Base-by-base conservation (phyloP, 2,888 invertebrate genomes). In the Tenthredo mesomela region DNA sequence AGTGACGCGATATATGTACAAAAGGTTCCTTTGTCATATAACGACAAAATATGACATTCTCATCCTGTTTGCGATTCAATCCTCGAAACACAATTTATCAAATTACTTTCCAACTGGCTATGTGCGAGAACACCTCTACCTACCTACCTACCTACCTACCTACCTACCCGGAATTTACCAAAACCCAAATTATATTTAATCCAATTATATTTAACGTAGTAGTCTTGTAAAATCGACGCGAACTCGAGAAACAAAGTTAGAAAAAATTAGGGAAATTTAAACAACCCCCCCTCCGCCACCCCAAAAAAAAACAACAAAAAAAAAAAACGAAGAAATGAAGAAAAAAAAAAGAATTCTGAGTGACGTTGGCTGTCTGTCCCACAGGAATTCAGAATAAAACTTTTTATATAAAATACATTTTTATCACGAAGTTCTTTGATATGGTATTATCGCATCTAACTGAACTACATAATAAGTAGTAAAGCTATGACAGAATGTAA, bases 11-110 rank as follows among this genome's bases (percentile, higher is more conserved):
- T n/a, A n/a, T n/a, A n/a, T n/a, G n/a, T n/a, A n/a, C n/a, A n/a
- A n/a, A n/a, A 61, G 21, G 61, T 25, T 61, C 61, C 61, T 61
- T 61, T 61, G 61, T 61, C 25, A 25, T 61, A 61, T 61, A 61
- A 21, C 61, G 25, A 61, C 10, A 61, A 61, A n/a, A n/a, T n/a
- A 61, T 21, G 61, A 25, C 21, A 61, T 61, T 61, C 18, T n/a
- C 54, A 54, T 54, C 7, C 18, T 61, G 21, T 10, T 21, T 4
- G 25, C 61, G 61, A 61, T 61, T 61, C 61, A 61, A 61, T 61
- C 25, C 61, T 21, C 61, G 61, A 7, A 54, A 47, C 2, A 25
- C 61, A 61, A 61, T 61, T 61, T 61, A 61, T 61, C 61, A 61
- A 61, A 61, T 61, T 21, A 61, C 10, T 25, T 61, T 61, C 25